phyloP scores from a whole-genome alignment of 2,888 invertebrate genomes.

The Lampropteryx suffumata region DNA sequence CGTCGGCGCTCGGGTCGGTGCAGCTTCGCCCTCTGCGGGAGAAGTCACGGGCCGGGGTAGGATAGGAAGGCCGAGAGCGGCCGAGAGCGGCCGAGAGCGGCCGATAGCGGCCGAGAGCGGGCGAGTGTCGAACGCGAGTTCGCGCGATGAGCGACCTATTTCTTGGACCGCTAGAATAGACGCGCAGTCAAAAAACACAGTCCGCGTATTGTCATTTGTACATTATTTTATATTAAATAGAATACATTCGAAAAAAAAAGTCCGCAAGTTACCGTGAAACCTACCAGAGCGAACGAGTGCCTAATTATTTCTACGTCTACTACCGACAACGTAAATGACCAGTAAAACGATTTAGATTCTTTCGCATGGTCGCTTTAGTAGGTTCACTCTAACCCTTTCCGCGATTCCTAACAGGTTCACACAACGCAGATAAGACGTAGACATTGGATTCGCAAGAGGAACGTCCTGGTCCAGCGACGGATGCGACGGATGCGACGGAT shows the following conservation, averaged over 20 bases:
- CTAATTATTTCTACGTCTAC: constrained; percentile 12
- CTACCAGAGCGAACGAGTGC: constrained; percentile 23
- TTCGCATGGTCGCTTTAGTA: constrained; percentile 21
- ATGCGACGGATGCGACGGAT: too few relatives aligned
- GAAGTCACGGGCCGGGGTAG: too few relatives aligned
- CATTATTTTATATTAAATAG: constrained; percentile 16
- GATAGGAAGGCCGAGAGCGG: too few relatives aligned
- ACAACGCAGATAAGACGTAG: too few relatives aligned
- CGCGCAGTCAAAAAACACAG: constrained; percentile 18
- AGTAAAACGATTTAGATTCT: constrained; percentile 18
- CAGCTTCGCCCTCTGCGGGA: too few relatives aligned
- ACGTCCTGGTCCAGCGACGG: too few relatives aligned
- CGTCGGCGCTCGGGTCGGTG: not conserved
- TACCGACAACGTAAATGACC: constrained; percentile 18
- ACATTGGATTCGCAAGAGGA: too few relatives aligned
- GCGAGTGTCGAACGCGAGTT: too few relatives aligned
- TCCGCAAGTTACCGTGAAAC: constrained; percentile 21
- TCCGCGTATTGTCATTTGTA: constrained; percentile 25
- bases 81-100: too few relatives aligned
- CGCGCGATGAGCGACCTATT: constrained; percentile 17
- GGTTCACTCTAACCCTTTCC: constrained; percentile 7
- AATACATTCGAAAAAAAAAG: constrained; percentile 17
- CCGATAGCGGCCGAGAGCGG: too few relatives aligned
- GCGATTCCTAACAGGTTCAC: not conserved
- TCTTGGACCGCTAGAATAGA: constrained; percentile 24